Conservation (phyloP, 1,140 invertebrate species). For the Drosophila teissieri region DNA sequence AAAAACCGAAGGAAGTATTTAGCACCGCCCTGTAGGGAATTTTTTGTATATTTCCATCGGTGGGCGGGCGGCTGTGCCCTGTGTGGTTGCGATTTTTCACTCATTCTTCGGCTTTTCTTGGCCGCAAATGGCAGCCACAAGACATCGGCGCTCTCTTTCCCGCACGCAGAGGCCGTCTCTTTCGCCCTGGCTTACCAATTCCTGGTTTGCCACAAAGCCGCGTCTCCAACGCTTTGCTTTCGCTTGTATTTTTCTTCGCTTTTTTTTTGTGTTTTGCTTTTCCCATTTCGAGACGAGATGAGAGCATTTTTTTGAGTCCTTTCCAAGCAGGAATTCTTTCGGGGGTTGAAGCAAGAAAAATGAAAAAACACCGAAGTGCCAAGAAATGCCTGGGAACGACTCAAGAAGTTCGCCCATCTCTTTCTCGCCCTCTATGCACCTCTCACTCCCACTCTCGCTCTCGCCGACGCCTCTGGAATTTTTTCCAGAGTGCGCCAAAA, state of each 20-base stretch:
- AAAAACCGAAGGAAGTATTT: conserved; percentile 30
- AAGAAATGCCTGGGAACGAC: conserved; percentile 35
- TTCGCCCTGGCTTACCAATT: conserved; percentile 48
- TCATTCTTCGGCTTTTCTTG: conserved; percentile 53
- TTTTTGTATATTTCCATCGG: neutral
- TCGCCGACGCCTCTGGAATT: neutral
- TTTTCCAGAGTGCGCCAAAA: conserved; percentile 58
- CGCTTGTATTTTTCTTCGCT: conserved; percentile 6
- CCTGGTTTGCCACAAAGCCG: conserved; percentile 76
- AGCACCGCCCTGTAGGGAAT: conserved; percentile 34
- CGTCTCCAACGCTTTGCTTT: conserved; percentile 46
- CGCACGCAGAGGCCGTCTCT: conserved; percentile 14
- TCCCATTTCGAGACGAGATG: conserved; percentile 41
- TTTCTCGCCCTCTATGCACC: conserved; percentile 2
- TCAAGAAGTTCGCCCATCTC: conserved; percentile 34
- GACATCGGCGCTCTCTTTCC: conserved; percentile 56
- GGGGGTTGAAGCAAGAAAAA: conserved; percentile 49
- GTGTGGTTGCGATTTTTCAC: conserved; percentile 46
- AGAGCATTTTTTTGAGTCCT: conserved; percentile 59
- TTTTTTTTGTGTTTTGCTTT: neutral
- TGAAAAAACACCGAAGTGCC: neutral
- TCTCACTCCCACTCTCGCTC: conserved; percentile 1
- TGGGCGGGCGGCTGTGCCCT: conserved; percentile 3
- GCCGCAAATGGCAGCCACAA: conserved; percentile 84
- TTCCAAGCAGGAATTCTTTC: conserved; percentile 62